phyloP scores from a whole-genome alignment of 2,797 vertebrate genomes.

The Pteropus rufus region DNA sequence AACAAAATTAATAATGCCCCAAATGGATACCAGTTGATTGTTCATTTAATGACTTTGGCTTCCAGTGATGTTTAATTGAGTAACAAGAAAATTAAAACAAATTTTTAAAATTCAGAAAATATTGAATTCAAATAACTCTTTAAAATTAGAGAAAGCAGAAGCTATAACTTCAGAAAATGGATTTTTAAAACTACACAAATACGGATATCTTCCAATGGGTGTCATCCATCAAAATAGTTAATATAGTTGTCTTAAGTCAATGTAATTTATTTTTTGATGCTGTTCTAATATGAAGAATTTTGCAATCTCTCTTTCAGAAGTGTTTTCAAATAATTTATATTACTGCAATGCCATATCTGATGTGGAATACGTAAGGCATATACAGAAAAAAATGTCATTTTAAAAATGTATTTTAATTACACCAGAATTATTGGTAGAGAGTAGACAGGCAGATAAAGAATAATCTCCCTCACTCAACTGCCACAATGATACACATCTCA shows the following conservation, averaged over 20 bases:
- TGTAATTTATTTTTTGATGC: not conserved
- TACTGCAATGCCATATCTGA: not conserved
- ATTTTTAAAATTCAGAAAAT: not conserved
- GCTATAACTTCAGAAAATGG: not conserved
- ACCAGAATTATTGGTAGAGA: not conserved
- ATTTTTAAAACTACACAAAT: not conserved
- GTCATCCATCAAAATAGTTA: not conserved
- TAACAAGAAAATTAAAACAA: constrained; percentile 15
- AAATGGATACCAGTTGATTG: not conserved
- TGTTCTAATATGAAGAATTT: not conserved
- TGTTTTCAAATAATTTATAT: not conserved
- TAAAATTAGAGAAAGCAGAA: not conserved
- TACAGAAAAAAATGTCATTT: not conserved
- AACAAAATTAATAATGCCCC: not conserved
- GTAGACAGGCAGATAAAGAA: not conserved
- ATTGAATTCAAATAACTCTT: not conserved
- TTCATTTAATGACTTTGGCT: not conserved
- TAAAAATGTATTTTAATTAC: not conserved
- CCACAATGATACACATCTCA: not conserved
- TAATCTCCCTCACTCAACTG: not conserved
- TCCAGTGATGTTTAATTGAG: not conserved
- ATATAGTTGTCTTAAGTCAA: not conserved
- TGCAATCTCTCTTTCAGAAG: not conserved
- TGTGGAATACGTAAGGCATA: not conserved
- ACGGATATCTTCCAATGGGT: not conserved